These are phyloP conservation scores for Schizothorax lantsangensis DNA, from an alignment of 2,797 vertebrate species.

Conservation along the genomic window DNA sequence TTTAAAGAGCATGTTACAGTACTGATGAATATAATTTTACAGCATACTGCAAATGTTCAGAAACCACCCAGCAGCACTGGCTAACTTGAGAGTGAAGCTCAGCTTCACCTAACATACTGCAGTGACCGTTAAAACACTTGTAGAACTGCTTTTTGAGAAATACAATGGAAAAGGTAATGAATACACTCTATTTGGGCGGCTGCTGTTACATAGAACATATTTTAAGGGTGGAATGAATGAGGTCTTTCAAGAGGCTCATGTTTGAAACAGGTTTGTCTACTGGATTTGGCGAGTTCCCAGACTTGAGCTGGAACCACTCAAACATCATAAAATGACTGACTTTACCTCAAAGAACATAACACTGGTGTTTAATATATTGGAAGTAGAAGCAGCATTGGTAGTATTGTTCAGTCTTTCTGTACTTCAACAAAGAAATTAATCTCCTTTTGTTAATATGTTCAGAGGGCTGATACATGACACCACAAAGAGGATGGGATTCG, in stretches of 20 bases:
- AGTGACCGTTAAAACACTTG: background rate
- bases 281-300: background rate
- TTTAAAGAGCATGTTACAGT: background rate
- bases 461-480: background rate
- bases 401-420: background rate
- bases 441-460: background rate
- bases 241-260: constrained; percentile 18
- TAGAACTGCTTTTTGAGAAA: background rate
- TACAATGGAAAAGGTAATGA: background rate
- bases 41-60: background rate
- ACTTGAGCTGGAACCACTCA: background rate
- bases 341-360: background rate
- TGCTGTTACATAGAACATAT: constrained; percentile 15
- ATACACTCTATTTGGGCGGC: background rate
- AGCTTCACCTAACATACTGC: background rate
- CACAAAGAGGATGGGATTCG: background rate
- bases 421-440: background rate
- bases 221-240: constrained; percentile 12
- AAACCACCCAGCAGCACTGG: too few relatives aligned
- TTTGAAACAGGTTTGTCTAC: constrained; percentile 41
- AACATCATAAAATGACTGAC: background rate
- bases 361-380: background rate
- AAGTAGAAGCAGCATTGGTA: background rate
- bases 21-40: background rate
- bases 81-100: background rate